Evolutionary conservation across 2,888 invertebrate genomes (phyloP), one percentile per base, ranked within the genome.

Genomic region (Crocallis elinguaria): DNA sequence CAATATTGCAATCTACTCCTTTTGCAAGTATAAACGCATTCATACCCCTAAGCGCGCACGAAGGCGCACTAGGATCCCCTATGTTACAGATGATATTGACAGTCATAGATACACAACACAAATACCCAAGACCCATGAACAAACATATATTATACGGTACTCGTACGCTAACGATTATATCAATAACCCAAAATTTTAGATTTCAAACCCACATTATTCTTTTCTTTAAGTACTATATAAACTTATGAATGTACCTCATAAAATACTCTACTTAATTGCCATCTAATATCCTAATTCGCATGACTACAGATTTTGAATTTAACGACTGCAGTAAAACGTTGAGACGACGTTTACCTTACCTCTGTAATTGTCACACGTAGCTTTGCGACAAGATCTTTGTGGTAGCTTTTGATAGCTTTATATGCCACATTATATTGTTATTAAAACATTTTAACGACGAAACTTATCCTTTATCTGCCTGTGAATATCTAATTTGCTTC

Each of bases 321-420:
- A 42, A 42, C 42, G 42, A 42, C 42, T 14, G 0, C 8, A 19
- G 9, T 42, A 21, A 41, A 42, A 25, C 19, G 19, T 19, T 16
- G 25, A 1, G 6, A 39, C 11, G 21, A 21, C 19, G 32, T 19
- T 32, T 32, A 42, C 27, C 21, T 41, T 19, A 19, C 12, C 21
- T 9, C 30, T 6, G 3, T 13, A 42, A 42, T 42, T 30, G 32
- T 32, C 42, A 42, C 42, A 42, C 42, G 21, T 42, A 11, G 41
- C 17, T 41, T 27, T 39, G 0, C 6, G 19, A 19, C 33, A 9
- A 35, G 35, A 35, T 35, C 5, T 19, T 11, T 9, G 11, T 19
- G n/a, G 7, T 35, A 19, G 1, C 9, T 16, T 14, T 17, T 17
- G 4, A 35, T 35, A 19, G 19, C 35, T 19, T 19, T 17, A 0